phyloP scores from a whole-genome alignment of 2,113 vertebrate species.

The Nycticorax nycticorax region DNA sequence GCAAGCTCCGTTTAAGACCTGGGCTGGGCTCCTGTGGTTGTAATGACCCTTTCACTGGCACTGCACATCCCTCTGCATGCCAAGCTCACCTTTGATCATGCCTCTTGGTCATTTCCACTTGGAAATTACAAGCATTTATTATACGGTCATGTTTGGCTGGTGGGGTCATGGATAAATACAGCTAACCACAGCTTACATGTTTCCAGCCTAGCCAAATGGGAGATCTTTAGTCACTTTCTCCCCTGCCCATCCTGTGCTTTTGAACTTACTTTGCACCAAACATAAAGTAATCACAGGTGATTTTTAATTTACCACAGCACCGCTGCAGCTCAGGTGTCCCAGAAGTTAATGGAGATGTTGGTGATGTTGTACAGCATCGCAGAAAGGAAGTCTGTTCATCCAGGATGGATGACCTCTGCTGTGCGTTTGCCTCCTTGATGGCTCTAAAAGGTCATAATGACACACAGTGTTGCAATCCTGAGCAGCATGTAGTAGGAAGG shows the following conservation, averaged over 20 bases:
- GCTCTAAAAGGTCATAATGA: background rate
- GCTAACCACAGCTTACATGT: background rate
- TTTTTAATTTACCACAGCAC: background rate
- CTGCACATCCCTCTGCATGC: accelerated
- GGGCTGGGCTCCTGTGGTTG: accelerated
- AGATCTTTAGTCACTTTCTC: background rate
- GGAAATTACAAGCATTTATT: background rate
- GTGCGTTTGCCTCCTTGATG: background rate
- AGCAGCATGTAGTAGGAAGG: background rate
- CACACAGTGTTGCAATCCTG: background rate
- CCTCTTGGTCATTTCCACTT: accelerated
- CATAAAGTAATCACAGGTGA: background rate
- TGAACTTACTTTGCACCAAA: background rate
- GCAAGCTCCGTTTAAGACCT: background rate
- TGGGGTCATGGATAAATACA: background rate
- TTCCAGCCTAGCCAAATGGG: background rate
- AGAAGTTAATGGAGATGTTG: background rate
- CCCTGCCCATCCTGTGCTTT: background rate
- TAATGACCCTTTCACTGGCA: background rate
- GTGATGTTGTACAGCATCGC: background rate
- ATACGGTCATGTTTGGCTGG: accelerated
- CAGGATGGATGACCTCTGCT: background rate
- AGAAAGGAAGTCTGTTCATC: background rate
- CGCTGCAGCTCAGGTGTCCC: background rate
- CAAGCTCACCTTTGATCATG: background rate